Base-by-base conservation (phyloP, 2,113 vertebrate genomes). In the Arenaria interpres region DNA sequence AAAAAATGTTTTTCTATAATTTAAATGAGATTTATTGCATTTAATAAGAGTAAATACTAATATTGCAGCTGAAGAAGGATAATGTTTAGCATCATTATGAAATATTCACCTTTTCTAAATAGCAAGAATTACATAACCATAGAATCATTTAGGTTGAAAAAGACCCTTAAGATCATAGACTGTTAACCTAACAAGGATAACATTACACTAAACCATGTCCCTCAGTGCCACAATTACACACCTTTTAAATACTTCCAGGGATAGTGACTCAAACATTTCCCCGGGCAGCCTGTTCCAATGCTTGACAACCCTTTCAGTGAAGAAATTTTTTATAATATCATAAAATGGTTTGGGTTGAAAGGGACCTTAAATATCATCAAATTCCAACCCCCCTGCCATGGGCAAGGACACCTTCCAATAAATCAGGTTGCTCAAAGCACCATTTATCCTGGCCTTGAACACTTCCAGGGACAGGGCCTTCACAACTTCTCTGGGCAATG, bases 141-240 rank as follows among this genome's bases (percentile, higher is more conserved):
- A 62, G 21, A 45, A 64, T 32, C 30, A 20, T n/a, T 76, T 48
- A 14, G 4, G 25, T 23, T 48, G 41, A 25, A 57, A 88, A 41
- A 24, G 12, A 56, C 30, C 5, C 17, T 30, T 56, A 63, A 27
- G 50, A 28, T 33, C 33, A 37, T 23, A 7, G 14, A 16, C 23
- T 35, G 14, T 16, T 35, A 60, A 60, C 14, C 22, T 17, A 35
- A 7, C 24, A 43, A 63, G 12, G 17, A n/a, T n/a, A n/a, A n/a
- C n/a, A n/a, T 63, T n/a, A 28, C 18, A 41, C 28, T 41, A n/a
- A 39, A 57, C 24, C 35, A 30, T 10, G 54, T 50, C 50, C 8
- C 14, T 18, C 17, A 45, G 24, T 4, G 4, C 15, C 33, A 27
- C 14, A 9, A 14, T 33, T 33, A 45, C 21, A 12, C 0, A 0